Percentiles rank a stretch among this genome's conserved stretches.
phyloP scores from a whole-genome alignment of 2,113 vertebrate genomes.

The Marcusenius ussheri region DNA sequence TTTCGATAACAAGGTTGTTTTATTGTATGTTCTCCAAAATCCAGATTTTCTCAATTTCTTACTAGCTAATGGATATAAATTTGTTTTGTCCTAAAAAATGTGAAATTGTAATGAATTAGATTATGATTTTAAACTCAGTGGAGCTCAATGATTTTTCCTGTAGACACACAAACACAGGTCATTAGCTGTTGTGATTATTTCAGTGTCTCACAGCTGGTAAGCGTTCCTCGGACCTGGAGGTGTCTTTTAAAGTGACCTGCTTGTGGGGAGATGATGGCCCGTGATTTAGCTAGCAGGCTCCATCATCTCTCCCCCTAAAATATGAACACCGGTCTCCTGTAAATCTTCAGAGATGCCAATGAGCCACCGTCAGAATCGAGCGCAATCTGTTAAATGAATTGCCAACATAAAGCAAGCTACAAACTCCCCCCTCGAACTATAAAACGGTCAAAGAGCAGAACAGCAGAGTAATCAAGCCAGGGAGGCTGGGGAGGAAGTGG shows the following conservation, averaged over 20 bases:
- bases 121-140: neutral
- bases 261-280: neutral
- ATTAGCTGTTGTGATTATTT: neutral
- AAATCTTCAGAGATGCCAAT: neutral
- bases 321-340: neutral
- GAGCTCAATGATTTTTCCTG: neutral
- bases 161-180: conserved; percentile 27
- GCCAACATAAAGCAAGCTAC: neutral
- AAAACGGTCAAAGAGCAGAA: neutral
- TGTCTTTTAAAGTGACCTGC: neutral
- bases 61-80: neutral
- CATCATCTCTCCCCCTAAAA: neutral
- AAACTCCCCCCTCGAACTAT: neutral
- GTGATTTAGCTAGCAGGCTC: neutral
- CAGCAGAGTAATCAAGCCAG: neutral
- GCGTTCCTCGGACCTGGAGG: neutral
- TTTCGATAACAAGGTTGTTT: neutral
- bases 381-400: neutral
- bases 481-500: neutral
- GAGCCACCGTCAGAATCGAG: neutral
- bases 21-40: neutral
- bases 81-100: neutral
- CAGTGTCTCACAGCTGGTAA: neutral
- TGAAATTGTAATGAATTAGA: neutral
- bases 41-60: neutral